These are phyloP conservation scores for Oreocharis arfaki DNA, from an alignment of 2,113 vertebrate species.

Conservation along the genomic window DNA sequence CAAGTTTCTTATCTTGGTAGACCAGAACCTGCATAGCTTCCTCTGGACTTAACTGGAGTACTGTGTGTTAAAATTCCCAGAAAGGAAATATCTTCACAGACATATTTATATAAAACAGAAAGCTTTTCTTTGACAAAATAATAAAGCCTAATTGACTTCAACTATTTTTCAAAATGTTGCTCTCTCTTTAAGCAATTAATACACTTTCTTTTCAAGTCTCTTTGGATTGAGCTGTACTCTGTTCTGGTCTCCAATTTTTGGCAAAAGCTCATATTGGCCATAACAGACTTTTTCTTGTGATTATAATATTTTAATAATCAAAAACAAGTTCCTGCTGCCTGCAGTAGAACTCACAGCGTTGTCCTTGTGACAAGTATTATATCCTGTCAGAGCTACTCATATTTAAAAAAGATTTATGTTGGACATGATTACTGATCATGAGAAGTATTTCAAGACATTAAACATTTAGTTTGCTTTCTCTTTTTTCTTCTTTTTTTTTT, in stretches of 20 bases:
- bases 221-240: neutral
- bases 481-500: neutral
- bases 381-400: neutral
- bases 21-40: neutral
- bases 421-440: neutral
- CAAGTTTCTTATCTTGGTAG: constrained; percentile 7
- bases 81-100: constrained; percentile 4
- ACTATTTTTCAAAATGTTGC: neutral
- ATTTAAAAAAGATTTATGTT: neutral
- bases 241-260: neutral
- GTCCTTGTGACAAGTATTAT: neutral
- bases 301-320: neutral
- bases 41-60: neutral
- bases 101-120: neutral
- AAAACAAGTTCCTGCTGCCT: neutral
- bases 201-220: neutral
- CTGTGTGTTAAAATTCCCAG: neutral
- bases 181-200: neutral
- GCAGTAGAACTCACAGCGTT: neutral
- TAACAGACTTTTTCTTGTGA: neutral
- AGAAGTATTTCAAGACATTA: neutral
- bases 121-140: neutral
- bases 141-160: neutral
- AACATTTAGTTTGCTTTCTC: neutral
- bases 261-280: neutral